phyloP scores from a whole-genome alignment of 2,888 invertebrate genomes.

The Labia minor region DNA sequence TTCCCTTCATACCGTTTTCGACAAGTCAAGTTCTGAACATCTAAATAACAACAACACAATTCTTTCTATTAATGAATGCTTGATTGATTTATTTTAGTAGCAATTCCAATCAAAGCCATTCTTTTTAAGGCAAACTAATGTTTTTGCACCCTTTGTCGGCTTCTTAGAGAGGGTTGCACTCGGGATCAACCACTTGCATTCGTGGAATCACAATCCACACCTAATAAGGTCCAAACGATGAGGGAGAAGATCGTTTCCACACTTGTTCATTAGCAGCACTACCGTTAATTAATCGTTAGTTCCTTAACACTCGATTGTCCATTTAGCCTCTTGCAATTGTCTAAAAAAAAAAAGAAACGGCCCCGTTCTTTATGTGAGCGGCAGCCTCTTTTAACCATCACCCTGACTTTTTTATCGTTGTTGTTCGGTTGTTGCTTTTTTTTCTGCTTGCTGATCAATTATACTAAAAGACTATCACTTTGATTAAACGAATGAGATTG shows the following conservation, averaged over 20 bases:
- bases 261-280: background rate
- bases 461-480: constrained; percentile 3
- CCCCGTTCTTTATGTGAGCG: background rate
- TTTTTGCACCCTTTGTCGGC: too few relatives aligned
- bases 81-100: too few relatives aligned
- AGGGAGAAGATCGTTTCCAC: background rate
- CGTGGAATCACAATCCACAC: background rate
- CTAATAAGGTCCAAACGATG: background rate
- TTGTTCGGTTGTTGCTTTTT: too few relatives aligned
- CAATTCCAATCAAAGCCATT: too few relatives aligned
- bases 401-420: background rate
- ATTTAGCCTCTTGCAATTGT: background rate
- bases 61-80: too few relatives aligned
- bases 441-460: background rate
- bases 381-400: background rate
- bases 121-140: too few relatives aligned
- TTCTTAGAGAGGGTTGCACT: too few relatives aligned
- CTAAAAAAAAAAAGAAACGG: background rate
- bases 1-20: too few relatives aligned
- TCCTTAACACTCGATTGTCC: background rate
- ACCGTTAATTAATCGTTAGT: background rate
- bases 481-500: background rate
- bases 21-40: too few relatives aligned
- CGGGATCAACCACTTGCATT: background rate
- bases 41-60: too few relatives aligned